phyloP scores from a whole-genome alignment of 2,797 vertebrate species.

The Rhabdomys pumilio region DNA sequence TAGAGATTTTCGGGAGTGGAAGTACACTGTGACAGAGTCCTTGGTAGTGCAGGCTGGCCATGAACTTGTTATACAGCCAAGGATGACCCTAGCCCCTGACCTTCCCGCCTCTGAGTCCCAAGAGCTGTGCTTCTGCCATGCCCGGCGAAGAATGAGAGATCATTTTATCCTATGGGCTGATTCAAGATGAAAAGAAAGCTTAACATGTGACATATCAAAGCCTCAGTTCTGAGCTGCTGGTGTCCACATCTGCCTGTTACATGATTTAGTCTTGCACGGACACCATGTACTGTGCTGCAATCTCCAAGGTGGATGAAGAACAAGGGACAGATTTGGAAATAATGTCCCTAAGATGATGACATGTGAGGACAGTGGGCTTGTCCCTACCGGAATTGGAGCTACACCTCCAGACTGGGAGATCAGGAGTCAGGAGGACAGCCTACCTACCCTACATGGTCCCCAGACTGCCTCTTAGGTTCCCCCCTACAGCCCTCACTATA shows the following conservation, averaged over 20 bases:
- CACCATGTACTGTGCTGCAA: neutral
- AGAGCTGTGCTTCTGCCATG: neutral
- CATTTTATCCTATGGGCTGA: neutral
- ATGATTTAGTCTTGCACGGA: neutral
- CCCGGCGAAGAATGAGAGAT: neutral
- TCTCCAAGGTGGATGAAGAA: neutral
- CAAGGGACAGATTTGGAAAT: neutral
- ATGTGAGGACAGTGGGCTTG: too few species aligned
- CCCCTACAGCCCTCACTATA: neutral
- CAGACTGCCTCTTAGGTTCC: too few species aligned
- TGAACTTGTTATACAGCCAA: neutral
- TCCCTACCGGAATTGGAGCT: rapidly evolving
- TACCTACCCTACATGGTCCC: neutral
- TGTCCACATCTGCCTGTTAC: rapidly evolving
- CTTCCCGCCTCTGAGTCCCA: neutral
- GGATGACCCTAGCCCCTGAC: neutral
- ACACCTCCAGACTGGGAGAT: neutral
- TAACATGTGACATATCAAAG: too few species aligned
- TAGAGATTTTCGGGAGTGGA: neutral
- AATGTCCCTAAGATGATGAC: rapidly evolving
- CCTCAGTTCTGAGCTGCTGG: too few species aligned
- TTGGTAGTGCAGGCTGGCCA: neutral
- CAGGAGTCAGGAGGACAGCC: neutral
- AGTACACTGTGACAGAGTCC: too few species aligned
- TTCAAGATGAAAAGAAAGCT: neutral